Percentiles rank a stretch among this genome's conserved stretches.
Evolutionary conservation across 2,888 invertebrate genomes (phyloP).

Genomic region (Cybosia mesomella): DNA sequence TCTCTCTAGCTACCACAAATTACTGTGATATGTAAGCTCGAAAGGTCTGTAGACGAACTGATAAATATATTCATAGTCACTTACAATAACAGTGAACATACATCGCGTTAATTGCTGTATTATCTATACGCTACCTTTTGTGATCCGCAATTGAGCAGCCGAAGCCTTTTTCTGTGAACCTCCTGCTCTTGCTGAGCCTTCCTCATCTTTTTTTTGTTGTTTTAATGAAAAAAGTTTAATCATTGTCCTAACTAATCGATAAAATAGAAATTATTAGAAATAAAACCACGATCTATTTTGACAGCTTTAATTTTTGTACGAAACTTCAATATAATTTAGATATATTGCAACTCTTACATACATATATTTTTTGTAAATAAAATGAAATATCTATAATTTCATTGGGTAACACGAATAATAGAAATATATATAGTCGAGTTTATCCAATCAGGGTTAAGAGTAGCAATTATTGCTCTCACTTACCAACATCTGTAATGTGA

Average conservation of each 20-base stretch:
- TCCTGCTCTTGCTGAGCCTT: constrained; percentile 88
- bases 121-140: constrained; percentile 92
- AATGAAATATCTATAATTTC: constrained; percentile 25
- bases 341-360: not conserved
- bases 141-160: constrained; percentile 98
- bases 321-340: constrained; percentile 42
- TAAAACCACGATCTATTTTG: constrained; percentile 82
- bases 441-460: constrained; percentile 30
- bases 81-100: constrained; percentile 40
- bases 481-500: not conserved
- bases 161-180: constrained; percentile 96
- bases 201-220: constrained; percentile 99
- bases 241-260: constrained; percentile 89
- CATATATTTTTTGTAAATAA: constrained; percentile 21
- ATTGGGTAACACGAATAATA: constrained; percentile 41
- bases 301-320: constrained; percentile 69
- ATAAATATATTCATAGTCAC: constrained; percentile 12
- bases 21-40: not conserved
- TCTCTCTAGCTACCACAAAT: not conserved
- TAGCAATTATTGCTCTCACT: not conserved
- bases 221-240: constrained; percentile 99
- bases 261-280: constrained; percentile 75
- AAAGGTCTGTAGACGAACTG: not conserved
- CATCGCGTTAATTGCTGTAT: constrained; percentile 39
- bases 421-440: constrained; percentile 4